These are phyloP conservation scores for Triplophysa dalaica DNA, from an alignment of 2,113 vertebrate species.

Conservation along the genomic window DNA sequence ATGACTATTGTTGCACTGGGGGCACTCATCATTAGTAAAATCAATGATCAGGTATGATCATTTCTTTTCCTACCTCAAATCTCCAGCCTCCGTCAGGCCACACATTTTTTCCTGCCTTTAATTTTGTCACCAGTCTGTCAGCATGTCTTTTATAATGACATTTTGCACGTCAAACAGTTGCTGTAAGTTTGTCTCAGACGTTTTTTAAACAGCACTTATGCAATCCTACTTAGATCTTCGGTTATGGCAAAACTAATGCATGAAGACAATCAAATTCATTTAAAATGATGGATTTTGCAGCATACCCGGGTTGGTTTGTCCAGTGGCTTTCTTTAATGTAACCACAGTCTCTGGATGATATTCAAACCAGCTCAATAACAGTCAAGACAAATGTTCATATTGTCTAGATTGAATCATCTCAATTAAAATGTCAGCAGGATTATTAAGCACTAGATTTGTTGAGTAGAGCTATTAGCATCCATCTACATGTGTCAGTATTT, in stretches of 20 bases:
- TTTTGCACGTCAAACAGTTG: conserved; percentile 29
- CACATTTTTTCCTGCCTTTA: conserved; percentile 59
- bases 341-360: conserved; percentile 18
- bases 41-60: conserved; percentile 73
- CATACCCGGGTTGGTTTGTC: not conserved
- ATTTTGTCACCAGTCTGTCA: conserved; percentile 70
- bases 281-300: conserved; percentile 15
- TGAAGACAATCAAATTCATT: conserved; percentile 22
- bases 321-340: not conserved
- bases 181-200: conserved; percentile 12
- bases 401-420: conserved; percentile 8
- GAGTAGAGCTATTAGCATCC: not conserved
- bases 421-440: conserved; percentile 2
- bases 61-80: conserved; percentile 68
- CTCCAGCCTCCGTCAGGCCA: conserved; percentile 38
- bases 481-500: not conserved
- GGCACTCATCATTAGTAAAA: conserved; percentile 80
- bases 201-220: conserved; percentile 5
- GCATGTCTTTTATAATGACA: conserved; percentile 54
- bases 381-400: conserved; percentile 5
- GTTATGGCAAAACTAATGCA: conserved; percentile 26
- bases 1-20: conserved; percentile 79
- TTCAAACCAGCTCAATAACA: conserved; percentile 17
- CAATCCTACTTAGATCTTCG: conserved; percentile 9
- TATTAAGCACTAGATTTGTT: not conserved